A percentile compares a stretch with the other conserved stretches of the same genome.
These are phyloP conservation scores for Oxytorus armatus DNA, from an alignment of 2,888 invertebrate species.

Conservation along the genomic window DNA sequence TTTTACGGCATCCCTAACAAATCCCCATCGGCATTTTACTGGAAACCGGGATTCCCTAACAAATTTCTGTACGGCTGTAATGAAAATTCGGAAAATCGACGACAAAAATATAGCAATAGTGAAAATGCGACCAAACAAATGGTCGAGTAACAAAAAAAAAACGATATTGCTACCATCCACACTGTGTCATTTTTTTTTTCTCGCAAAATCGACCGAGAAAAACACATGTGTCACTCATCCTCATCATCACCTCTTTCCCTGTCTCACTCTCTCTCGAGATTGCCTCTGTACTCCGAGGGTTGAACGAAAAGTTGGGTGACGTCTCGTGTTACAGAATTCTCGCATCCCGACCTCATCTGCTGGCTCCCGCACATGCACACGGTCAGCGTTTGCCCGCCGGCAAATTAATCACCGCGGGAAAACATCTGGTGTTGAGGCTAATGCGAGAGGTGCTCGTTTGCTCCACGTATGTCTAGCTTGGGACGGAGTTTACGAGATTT, in stretches of 20 bases:
- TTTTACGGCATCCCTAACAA: too few relatives aligned
- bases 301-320: slow-evolving; percentile 20
- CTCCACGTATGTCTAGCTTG: slow-evolving; percentile 13
- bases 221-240: background rate
- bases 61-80: too few relatives aligned
- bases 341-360: slow-evolving; percentile 9
- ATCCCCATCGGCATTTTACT: too few relatives aligned
- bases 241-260: background rate
- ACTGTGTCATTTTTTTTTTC: background rate
- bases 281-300: background rate
- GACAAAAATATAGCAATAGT: too few relatives aligned
- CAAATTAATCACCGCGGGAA: slow-evolving; percentile 50
- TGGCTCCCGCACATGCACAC: slow-evolving; percentile 37
- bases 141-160: too few relatives aligned
- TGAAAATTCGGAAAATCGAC: too few relatives aligned
- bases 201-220: background rate
- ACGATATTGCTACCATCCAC: too few relatives aligned
- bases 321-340: slow-evolving; percentile 24
- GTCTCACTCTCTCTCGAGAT: background rate
- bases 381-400: slow-evolving; percentile 32
- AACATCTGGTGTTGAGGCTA: slow-evolving; percentile 58
- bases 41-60: too few relatives aligned
- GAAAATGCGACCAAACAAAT: too few relatives aligned
- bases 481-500: slow-evolving; percentile 15
- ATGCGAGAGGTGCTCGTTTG: slow-evolving; percentile 42